Evolutionary conservation across 2,113 vertebrate genomes (phyloP).

Genomic region (Nothobranchius kuhntae): DNA sequence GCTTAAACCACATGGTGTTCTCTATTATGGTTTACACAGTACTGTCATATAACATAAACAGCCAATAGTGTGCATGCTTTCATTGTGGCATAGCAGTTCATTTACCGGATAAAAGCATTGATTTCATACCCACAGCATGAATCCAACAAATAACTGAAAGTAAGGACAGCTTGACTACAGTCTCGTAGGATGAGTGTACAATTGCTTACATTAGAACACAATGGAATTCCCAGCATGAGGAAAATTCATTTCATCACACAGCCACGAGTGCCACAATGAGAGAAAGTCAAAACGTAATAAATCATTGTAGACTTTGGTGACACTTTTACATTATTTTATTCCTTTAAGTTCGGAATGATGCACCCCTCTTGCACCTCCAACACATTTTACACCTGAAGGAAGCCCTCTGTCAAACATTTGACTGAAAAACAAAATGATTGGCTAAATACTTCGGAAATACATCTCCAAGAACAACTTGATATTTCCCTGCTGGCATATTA

Average conservation of each 20-base stretch:
- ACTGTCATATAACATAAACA: neutral
- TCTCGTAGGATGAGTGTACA: conserved; percentile 7
- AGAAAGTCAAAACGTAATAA: conserved; percentile 42
- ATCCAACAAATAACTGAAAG: conserved; percentile 52
- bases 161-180: conserved; percentile 54
- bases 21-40: no score
- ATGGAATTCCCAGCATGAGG: conserved; percentile 52
- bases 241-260: conserved; percentile 52
- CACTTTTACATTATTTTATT: conserved; percentile 40
- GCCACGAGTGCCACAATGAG: conserved; percentile 46
- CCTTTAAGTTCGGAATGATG: conserved; percentile 6
- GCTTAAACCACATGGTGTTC: conserved; percentile 27
- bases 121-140: conserved; percentile 12
- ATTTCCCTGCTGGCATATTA: neutral
- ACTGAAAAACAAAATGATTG: neutral
- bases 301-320: conserved; percentile 45
- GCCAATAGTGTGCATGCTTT: conserved; percentile 38
- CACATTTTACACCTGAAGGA: conserved; percentile 11
- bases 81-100: conserved; percentile 26
- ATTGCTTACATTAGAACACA: conserved; percentile 51
- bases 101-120: conserved; percentile 45
- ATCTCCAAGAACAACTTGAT: neutral
- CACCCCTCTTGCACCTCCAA: neutral
- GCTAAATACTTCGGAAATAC: neutral
- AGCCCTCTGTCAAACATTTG: neutral